Evolutionary conservation across 1,140 invertebrate genomes (phyloP).

Genomic region (Watersipora subatra): DNA sequence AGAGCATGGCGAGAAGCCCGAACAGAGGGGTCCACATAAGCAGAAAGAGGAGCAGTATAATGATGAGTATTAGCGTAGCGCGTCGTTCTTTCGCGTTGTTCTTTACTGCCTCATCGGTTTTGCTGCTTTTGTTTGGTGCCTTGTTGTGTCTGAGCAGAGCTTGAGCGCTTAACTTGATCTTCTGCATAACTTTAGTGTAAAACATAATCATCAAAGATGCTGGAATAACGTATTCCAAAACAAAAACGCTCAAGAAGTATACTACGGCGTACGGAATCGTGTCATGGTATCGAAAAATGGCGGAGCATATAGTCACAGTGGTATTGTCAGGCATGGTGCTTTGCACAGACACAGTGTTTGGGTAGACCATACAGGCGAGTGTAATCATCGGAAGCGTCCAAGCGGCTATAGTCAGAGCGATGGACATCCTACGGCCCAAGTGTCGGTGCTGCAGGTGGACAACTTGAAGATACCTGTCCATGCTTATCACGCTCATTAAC

Average conservation of each 20-base stretch:
- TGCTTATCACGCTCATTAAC: neutral
- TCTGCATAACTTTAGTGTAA: no score
- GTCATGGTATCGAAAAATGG: neutral
- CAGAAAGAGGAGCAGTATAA: neutral
- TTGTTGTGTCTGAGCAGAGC: neutral
- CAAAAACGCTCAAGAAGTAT: neutral
- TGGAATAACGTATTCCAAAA: neutral
- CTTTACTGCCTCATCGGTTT: no score
- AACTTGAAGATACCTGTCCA: neutral
- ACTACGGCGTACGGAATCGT: neutral
- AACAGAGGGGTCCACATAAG: neutral
- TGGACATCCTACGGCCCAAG: neutral
- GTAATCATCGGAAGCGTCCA: neutral
- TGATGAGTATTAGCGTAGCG: neutral
- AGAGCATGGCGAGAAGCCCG: neutral
- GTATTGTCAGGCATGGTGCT: neutral
- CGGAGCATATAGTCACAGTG: neutral
- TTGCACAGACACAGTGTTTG: neutral
- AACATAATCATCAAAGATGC: neutral
- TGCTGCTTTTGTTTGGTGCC: no score
- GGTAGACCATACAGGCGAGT: neutral
- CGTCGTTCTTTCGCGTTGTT: neutral
- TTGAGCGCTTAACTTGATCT: neutral
- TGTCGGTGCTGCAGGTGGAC: neutral
- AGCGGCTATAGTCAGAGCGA: neutral